A percentile compares a stretch with the other conserved stretches of the same genome.
Conservation (phyloP, 1,140 invertebrate genomes). For the Bicyclus anynana region DNA sequence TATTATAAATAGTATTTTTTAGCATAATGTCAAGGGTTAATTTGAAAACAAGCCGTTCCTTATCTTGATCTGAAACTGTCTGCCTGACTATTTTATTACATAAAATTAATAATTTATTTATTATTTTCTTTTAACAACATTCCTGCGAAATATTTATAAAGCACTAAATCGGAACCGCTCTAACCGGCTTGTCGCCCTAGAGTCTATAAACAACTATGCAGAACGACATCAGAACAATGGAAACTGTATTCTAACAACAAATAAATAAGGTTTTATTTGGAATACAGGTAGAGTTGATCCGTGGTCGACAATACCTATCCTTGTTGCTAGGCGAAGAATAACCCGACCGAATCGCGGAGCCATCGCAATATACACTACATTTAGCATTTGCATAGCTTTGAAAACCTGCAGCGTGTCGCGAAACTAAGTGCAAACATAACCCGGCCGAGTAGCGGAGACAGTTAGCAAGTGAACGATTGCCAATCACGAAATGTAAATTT, state of each 20-base stretch:
- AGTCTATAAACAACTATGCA: conserved; percentile 32
- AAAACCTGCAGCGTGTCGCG: conserved; percentile 9
- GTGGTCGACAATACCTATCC: conserved; percentile 13
- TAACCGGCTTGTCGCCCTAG: conserved; percentile 39
- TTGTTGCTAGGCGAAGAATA: conserved; percentile 30
- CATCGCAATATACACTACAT: conserved; percentile 8
- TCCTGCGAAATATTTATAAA: conserved; percentile 27
- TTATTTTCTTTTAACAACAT: conserved; percentile 3
- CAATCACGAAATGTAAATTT: conserved; percentile 35
- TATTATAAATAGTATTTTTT: no score
- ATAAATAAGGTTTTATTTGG: conserved; percentile 11
- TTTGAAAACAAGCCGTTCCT: no score
- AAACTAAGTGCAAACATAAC: conserved; percentile 20
- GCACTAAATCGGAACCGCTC: conserved; percentile 29
- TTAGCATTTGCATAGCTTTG: not conserved
- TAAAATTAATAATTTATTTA: not conserved
- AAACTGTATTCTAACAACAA: conserved; percentile 11
- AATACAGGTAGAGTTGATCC: not conserved
- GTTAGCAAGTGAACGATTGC: conserved; percentile 18
- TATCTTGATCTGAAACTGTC: no score
- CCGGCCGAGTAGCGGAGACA: conserved; percentile 32
- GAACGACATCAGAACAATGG: not conserved
- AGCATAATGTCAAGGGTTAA: no score
- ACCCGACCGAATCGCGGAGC: conserved; percentile 20
- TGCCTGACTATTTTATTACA: not conserved